phyloP scores from a whole-genome alignment of 2,888 invertebrate genomes.

The Catocala nupta region DNA sequence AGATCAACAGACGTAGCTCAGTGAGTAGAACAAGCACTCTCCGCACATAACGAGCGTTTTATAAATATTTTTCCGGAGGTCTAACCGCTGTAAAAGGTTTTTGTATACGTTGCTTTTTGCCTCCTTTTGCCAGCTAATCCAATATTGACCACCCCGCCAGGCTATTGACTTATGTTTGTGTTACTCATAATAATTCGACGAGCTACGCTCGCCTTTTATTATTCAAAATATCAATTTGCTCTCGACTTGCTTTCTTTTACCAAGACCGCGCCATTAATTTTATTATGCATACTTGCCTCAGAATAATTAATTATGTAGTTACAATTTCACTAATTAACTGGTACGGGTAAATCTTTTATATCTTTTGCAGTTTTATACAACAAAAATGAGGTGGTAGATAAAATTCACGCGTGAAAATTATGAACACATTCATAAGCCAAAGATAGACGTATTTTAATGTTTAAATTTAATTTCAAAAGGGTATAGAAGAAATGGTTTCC shows the following conservation, averaged over 20 bases:
- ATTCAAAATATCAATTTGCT: constrained; percentile 86
- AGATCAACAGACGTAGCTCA: constrained; percentile 18
- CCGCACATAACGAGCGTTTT: constrained; percentile 68
- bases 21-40: constrained; percentile 61
- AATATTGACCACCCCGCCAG: constrained; percentile 86
- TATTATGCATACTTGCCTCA: constrained; percentile 52
- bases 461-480: constrained; percentile 60
- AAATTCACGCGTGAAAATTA: constrained; percentile 6
- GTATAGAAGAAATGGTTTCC: constrained; percentile 71
- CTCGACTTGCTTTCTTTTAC: constrained; percentile 77
- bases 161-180: constrained; percentile 87
- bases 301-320: constrained; percentile 55
- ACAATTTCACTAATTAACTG: constrained; percentile 26
- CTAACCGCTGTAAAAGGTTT: constrained; percentile 87
- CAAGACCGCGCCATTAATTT: constrained; percentile 59
- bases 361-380: background rate
- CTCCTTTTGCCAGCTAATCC: constrained; percentile 87
- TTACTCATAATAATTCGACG: constrained; percentile 84
- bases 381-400: background rate
- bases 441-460: constrained; percentile 39
- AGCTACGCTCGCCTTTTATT: constrained; percentile 81
- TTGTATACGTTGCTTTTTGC: constrained; percentile 88
- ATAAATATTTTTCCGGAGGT: constrained; percentile 84
- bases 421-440: constrained; percentile 20
- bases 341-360: constrained; percentile 10